phyloP scores from a whole-genome alignment of 2,888 invertebrate species.

The Gari tellinella region DNA sequence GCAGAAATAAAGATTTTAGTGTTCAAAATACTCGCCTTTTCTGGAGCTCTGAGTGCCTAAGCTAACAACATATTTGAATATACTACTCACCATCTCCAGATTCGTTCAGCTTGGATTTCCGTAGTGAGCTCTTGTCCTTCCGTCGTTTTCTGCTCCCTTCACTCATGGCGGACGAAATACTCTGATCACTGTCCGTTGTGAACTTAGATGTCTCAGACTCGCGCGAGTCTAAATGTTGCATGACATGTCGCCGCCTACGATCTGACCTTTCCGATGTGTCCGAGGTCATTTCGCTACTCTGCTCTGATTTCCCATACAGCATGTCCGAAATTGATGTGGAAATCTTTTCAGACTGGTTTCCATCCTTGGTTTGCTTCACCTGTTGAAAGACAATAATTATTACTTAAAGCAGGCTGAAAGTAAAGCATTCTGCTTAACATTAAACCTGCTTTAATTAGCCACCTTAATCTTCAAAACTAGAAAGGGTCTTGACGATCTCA shows the following conservation, averaged over 20 bases:
- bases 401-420: too few relatives aligned
- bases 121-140: slow-evolving; percentile 56
- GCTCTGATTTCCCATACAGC: slow-evolving; percentile 26
- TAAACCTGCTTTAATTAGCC: too few relatives aligned
- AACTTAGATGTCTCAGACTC: slow-evolving; percentile 29
- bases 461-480: too few relatives aligned
- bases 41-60: too few relatives aligned
- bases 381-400: too few relatives aligned
- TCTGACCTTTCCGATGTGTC: slow-evolving; percentile 44
- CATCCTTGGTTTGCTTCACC: slow-evolving; percentile 15
- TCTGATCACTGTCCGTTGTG: slow-evolving; percentile 51
- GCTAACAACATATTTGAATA: too few relatives aligned
- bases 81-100: too few relatives aligned
- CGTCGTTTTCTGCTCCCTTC: slow-evolving; percentile 47
- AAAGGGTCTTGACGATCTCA: too few relatives aligned
- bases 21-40: too few relatives aligned
- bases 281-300: slow-evolving; percentile 33
- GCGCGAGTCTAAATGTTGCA: slow-evolving; percentile 1
- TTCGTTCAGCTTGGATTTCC: slow-evolving; percentile 57
- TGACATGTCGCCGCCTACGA: slow-evolving; percentile 5
- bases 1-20: too few relatives aligned
- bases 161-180: slow-evolving; percentile 47
- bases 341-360: slow-evolving; percentile 28
- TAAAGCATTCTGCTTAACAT: too few relatives aligned
- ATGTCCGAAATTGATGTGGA: slow-evolving; percentile 39